phyloP scores from a whole-genome alignment of 2,888 invertebrate genomes.

The Clivina fossor region DNA sequence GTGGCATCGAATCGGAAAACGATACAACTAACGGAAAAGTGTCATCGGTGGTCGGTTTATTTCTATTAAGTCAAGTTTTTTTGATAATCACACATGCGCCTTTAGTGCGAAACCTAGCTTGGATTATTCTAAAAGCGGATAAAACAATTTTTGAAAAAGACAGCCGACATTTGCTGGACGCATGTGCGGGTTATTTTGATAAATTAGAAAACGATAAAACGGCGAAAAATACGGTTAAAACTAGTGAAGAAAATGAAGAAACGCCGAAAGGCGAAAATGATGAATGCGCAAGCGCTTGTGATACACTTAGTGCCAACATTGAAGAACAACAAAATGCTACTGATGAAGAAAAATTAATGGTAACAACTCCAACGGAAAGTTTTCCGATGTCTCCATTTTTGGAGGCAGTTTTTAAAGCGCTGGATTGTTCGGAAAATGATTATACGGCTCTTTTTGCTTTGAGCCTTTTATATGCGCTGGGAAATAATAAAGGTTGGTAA shows the following conservation, averaged over 20 bases:
- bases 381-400: slow-evolving; percentile 72
- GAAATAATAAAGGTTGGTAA: slow-evolving; percentile 85
- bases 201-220: neutral
- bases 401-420: slow-evolving; percentile 82
- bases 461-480: slow-evolving; percentile 89
- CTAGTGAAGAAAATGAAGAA: neutral
- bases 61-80: slow-evolving; percentile 92
- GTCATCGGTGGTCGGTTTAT: slow-evolving; percentile 87
- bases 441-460: slow-evolving; percentile 89
- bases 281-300: neutral
- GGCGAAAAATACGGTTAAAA: neutral
- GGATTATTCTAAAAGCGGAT: slow-evolving; percentile 87
- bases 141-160: slow-evolving; percentile 50
- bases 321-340: slow-evolving; percentile 76
- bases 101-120: slow-evolving; percentile 85
- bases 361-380: slow-evolving; percentile 45
- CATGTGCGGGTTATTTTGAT: neutral
- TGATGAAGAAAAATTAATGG: slow-evolving; percentile 78
- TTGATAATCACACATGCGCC: slow-evolving; percentile 90
- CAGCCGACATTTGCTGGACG: slow-evolving; percentile 26
- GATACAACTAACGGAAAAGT: slow-evolving; percentile 59
- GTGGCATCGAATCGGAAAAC: slow-evolving; percentile 46
- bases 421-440: slow-evolving; percentile 91
- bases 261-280: slow-evolving; percentile 1
- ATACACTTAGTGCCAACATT: slow-evolving; percentile 32